These are phyloP conservation scores for Archocentrus centrarchus DNA, from an alignment of 2,113 vertebrate species.

Conservation along the genomic window DNA sequence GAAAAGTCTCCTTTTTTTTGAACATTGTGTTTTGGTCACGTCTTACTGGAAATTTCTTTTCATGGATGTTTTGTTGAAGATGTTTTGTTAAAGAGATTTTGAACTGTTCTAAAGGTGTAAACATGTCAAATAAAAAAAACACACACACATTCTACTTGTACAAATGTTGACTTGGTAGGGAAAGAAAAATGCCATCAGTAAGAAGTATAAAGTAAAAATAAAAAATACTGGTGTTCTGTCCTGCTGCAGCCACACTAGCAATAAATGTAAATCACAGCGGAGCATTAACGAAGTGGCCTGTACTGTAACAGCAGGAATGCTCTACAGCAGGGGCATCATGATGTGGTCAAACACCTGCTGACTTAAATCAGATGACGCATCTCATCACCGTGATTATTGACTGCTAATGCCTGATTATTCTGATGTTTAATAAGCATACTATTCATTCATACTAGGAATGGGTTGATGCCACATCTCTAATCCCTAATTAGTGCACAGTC, in stretches of 20 bases:
- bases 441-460: not conserved
- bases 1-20: slow-evolving; percentile 4
- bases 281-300: not conserved
- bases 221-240: not conserved
- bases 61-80: slow-evolving; percentile 7
- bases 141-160: not conserved
- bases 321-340: not conserved
- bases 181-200: not conserved
- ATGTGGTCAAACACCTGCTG: slow-evolving; percentile 2
- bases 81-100: slow-evolving; percentile 28
- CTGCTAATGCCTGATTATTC: not conserved
- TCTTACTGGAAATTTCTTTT: slow-evolving; percentile 26
- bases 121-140: not conserved
- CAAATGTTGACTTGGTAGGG: not conserved
- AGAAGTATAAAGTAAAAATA: not conserved
- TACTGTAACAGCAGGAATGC: not conserved
- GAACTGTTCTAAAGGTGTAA: slow-evolving; percentile 12
- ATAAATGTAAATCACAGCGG: not conserved
- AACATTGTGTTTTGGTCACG: not conserved
- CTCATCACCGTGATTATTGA: not conserved
- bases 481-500: not conserved
- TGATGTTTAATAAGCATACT: not conserved
- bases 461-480: not conserved
- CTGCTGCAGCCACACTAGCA: no score
- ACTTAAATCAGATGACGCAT: not conserved